A percentile compares a stretch with the other conserved stretches of the same genome.
Conservation (phyloP, 2,797 vertebrate species). For the Galaxias olidus region DNA sequence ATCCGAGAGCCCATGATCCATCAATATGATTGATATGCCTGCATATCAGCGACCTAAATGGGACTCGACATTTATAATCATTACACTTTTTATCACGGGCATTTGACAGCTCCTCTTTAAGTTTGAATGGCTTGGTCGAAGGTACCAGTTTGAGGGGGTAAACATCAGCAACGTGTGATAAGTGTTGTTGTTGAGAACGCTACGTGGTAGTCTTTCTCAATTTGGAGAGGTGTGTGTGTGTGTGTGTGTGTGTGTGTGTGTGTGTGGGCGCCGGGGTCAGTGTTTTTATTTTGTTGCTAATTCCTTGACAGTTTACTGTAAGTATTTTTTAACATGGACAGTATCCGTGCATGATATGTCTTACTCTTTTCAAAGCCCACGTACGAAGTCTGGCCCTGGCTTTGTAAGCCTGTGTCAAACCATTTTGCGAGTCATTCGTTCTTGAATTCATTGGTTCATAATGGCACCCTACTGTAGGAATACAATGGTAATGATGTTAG, state of each 20-base stretch:
- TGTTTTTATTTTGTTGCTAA: too few species aligned
- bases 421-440: too few species aligned
- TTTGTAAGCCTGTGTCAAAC: too few species aligned
- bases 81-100: conserved; percentile 71
- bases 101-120: conserved; percentile 71
- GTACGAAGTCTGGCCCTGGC: too few species aligned
- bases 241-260: too few species aligned
- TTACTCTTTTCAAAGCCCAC: too few species aligned
- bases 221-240: too few species aligned
- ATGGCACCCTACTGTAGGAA: conserved; percentile 34
- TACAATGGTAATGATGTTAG: conserved; percentile 43
- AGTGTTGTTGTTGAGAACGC: conserved; percentile 21
- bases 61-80: conserved; percentile 74
- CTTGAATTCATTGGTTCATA: conserved; percentile 18
- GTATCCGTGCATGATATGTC: too few species aligned
- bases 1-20: conserved; percentile 73
- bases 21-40: conserved; percentile 78
- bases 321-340: too few species aligned
- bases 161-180: conserved; percentile 30
- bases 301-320: too few species aligned
- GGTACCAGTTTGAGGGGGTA: conserved; percentile 59
- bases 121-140: conserved; percentile 67
- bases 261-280: too few species aligned
- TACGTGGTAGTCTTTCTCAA: conserved; percentile 8
- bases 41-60: conserved; percentile 77